Evolutionary conservation across 2,113 vertebrate genomes (phyloP), one percentile per base, ranked within the genome.

Genomic region (Lophura nycthemera): DNA sequence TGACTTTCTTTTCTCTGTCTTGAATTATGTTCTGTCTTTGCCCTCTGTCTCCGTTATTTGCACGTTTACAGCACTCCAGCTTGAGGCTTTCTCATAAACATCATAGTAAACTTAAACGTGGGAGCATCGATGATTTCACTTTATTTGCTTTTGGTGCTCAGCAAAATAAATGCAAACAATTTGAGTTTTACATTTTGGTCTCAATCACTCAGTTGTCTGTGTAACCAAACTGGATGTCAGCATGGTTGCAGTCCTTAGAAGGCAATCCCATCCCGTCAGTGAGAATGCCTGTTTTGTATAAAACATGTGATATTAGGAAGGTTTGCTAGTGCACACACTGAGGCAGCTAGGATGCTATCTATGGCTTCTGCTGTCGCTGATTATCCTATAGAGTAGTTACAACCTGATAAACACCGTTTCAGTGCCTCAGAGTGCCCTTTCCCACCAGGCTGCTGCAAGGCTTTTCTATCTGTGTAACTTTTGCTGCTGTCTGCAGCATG

Each of bases 221-320:
- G 30, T 82, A 27, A 83, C 94, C 66, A 85, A 87, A 90, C 4
- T 42, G 61, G 67, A 80, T 71, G 75, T 59, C 47, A 56, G 47
- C 30, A 59, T 30, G 29, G 67, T 12, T 86, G 70, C 43, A 90
- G 29, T 60, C 71, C 93, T 94, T 83, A 88, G 67, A 77, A 84
- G 90, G 88, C 80, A 75, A 82, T 69, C 67, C 83, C 64, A 48
- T 69, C 36, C 67, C 67, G 83, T 25, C 72, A 69, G 83, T 14
- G 29, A 76, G 64, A 64, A 74, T 59, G 61, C 83, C 93, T 89
- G 59, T 85, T 94, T 90, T 94, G 92, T 94, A 83, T 87, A 92
- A 91, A 85, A 89, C 77, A 70, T 65, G 81, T 80, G 66, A 87
- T 83, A 61, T 42, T 86, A 79, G 50, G 64, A 96, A 92, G 67